These are phyloP conservation scores for Aplodontia rufa DNA, from an alignment of 2,113 vertebrate genomes.

Conservation along the genomic window DNA sequence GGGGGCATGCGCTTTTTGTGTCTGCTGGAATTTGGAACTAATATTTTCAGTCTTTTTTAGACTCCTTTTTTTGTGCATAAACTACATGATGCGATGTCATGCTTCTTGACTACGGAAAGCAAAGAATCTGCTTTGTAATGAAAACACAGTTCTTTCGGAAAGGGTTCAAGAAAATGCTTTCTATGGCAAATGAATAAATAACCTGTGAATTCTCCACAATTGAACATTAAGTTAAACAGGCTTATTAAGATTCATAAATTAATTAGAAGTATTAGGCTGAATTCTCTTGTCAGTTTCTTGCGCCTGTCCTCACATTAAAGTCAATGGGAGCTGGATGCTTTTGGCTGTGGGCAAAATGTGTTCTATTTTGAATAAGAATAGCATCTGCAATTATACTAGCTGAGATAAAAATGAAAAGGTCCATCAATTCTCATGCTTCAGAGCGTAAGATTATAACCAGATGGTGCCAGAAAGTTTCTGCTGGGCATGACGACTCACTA, in stretches of 20 bases:
- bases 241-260: slow-evolving; percentile 74
- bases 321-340: slow-evolving; percentile 45
- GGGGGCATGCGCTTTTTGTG: slow-evolving; percentile 11
- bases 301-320: slow-evolving; percentile 53
- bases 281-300: slow-evolving; percentile 60
- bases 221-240: slow-evolving; percentile 56
- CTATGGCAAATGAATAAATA: slow-evolving; percentile 67
- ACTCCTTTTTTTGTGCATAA: neutral
- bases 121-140: slow-evolving; percentile 43
- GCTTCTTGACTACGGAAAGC: slow-evolving; percentile 6
- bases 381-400: slow-evolving; percentile 76
- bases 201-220: slow-evolving; percentile 25
- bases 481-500: slow-evolving; percentile 54
- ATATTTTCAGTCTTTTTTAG: slow-evolving; percentile 55
- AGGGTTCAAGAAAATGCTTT: slow-evolving; percentile 56
- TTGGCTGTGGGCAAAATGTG: slow-evolving; percentile 54
- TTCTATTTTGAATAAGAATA: slow-evolving; percentile 76
- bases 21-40: slow-evolving; percentile 41
- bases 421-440: slow-evolving; percentile 76
- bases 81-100: neutral
- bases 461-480: slow-evolving; percentile 70
- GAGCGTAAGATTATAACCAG: slow-evolving; percentile 75
- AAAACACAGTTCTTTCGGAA: slow-evolving; percentile 43
- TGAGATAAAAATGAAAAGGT: too few species aligned
- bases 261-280: slow-evolving; percentile 64